Evolutionary conservation across 2,797 vertebrate species (phyloP).

Genomic region (Clarias pachynema): DNA sequence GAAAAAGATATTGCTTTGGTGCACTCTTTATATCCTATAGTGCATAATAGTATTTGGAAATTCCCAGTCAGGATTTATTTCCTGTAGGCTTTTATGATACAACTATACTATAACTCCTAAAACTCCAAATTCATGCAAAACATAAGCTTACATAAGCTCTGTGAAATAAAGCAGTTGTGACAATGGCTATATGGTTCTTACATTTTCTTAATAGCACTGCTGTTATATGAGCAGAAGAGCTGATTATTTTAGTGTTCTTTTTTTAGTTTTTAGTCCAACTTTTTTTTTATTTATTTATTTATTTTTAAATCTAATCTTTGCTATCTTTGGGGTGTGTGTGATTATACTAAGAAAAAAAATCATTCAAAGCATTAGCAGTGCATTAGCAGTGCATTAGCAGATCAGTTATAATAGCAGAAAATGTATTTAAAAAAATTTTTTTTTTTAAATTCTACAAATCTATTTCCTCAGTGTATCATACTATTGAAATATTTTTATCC

Average conservation of each 20-base stretch:
- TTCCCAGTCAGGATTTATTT: conserved; percentile 2
- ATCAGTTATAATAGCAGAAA: neutral
- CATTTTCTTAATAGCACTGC: neutral
- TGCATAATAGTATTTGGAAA: conserved; percentile 13
- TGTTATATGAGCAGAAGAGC: neutral
- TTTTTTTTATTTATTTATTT: no score
- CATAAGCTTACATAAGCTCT: neutral
- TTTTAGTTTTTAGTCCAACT: no score
- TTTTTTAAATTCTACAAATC: neutral
- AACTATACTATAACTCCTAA: no score
- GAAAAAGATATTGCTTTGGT: conserved; percentile 8
- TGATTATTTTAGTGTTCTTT: neutral
- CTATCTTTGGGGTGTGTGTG: neutral
- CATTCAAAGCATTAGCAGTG: neutral
- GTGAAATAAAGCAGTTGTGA: conserved; percentile 1
- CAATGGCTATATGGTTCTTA: neutral
- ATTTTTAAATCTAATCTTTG: neutral
- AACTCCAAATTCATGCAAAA: neutral
- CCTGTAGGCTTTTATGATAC: conserved; percentile 1
- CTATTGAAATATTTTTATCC: neutral
- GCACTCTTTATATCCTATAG: conserved; percentile 15
- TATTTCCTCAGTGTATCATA: neutral
- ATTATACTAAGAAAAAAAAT: neutral
- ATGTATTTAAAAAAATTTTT: neutral
- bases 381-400: neutral